These are phyloP conservation scores for Emydura subglobosa DNA, from an alignment of 2,113 vertebrate genomes.

Conservation along the genomic window DNA sequence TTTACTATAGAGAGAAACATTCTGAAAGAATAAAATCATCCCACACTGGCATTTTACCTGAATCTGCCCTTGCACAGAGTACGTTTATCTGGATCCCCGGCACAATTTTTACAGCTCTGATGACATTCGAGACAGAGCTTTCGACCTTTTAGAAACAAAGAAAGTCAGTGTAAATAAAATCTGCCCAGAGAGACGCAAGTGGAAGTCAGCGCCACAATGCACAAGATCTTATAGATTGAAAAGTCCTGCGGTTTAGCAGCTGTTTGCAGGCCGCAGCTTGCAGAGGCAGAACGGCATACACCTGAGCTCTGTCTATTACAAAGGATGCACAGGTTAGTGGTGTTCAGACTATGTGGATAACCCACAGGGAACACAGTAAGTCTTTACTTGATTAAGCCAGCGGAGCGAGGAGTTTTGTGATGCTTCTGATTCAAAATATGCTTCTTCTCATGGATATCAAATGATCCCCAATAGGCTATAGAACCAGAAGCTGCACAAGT, in stretches of 20 bases:
- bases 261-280: not conserved
- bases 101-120: slow-evolving; percentile 86
- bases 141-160: slow-evolving; percentile 81
- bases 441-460: not conserved
- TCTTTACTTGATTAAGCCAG: not conserved
- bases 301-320: not conserved
- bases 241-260: not conserved
- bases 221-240: not conserved
- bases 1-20: not conserved
- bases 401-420: no score
- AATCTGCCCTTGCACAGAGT: slow-evolving; percentile 87
- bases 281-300: not conserved
- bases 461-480: not conserved
- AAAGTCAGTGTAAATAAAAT: not conserved
- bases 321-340: not conserved
- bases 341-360: not conserved
- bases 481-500: not conserved
- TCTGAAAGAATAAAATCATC: not conserved
- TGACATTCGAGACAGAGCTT: slow-evolving; percentile 88
- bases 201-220: accelerated
- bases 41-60: slow-evolving; percentile 78
- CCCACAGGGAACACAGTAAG: not conserved
- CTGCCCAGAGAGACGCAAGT: not conserved
- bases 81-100: slow-evolving; percentile 84
- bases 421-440: not conserved